Evolutionary conservation across 2,888 invertebrate genomes (phyloP).

Genomic region (Scaptomyza polygonia): DNA sequence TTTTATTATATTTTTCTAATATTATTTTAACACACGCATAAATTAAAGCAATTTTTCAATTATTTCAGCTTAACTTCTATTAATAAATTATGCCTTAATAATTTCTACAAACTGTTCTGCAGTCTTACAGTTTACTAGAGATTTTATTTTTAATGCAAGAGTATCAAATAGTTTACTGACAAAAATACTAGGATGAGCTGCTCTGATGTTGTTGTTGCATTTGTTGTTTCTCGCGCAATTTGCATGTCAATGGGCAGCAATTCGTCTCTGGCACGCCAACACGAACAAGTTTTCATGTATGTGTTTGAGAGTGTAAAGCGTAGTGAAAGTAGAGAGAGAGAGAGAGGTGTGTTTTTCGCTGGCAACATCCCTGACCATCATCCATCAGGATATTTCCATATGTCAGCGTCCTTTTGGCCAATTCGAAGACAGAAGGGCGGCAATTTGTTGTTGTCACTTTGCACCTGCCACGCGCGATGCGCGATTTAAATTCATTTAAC

Average conservation of each 20-base stretch:
- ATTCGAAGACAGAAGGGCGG: slow-evolving; percentile 47
- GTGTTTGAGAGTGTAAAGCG: not conserved
- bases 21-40: no score
- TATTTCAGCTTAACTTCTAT: no score
- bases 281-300: slow-evolving; percentile 12
- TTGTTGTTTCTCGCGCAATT: slow-evolving; percentile 53
- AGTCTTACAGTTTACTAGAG: no score
- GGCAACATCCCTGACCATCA: slow-evolving; percentile 42
- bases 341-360: not conserved
- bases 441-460: slow-evolving; percentile 79
- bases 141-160: slow-evolving; percentile 5
- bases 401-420: slow-evolving; percentile 63
- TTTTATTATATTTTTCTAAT: no score
- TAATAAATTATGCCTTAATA: no score
- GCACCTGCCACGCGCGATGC: slow-evolving; percentile 67
- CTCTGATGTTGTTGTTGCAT: slow-evolving; percentile 16
- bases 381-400: slow-evolving; percentile 73
- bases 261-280: slow-evolving; percentile 52
- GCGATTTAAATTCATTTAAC: slow-evolving; percentile 78
- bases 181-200: not conserved
- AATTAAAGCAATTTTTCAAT: no score
- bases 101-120: no score
- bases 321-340: not conserved
- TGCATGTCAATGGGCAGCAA: slow-evolving; percentile 75
- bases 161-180: slow-evolving; percentile 25